A percentile compares a stretch with the other conserved stretches of the same genome.
phyloP scores from a whole-genome alignment of 2,888 invertebrate genomes.

The Gordius sp. region DNA sequence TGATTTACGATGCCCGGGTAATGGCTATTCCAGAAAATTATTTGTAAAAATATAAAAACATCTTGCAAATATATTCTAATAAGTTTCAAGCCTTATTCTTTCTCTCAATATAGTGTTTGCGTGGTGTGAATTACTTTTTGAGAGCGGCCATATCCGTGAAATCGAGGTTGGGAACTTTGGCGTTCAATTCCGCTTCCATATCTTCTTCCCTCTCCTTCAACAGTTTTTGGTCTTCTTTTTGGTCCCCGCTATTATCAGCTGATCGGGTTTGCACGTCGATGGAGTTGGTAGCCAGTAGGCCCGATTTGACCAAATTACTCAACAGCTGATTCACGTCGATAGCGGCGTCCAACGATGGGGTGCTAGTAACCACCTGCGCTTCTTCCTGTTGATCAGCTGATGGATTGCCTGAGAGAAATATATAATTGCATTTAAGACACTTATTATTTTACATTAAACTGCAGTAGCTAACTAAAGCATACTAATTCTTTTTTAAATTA shows the following conservation, averaged over 20 bases:
- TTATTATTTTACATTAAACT: no score
- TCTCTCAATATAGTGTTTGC: not conserved
- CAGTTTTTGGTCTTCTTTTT: not conserved
- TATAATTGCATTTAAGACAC: no score
- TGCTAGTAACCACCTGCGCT: no score
- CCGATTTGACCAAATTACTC: not conserved
- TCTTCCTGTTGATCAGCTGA: no score
- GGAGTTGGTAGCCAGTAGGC: not conserved
- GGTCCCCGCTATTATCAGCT: no score
- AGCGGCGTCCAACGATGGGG: no score
- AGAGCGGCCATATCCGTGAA: not conserved
- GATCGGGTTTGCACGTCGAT: no score
- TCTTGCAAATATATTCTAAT: no score
- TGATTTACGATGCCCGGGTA: constrained; percentile 43
- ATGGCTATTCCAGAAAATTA: not conserved
- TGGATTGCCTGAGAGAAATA: no score
- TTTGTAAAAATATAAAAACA: not conserved
- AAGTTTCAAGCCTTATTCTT: no score
- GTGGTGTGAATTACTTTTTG: constrained; percentile 1
- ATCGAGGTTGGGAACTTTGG: not conserved
- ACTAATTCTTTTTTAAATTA: no score
- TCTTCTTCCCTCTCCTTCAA: not conserved
- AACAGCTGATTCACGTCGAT: not conserved
- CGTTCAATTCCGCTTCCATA: not conserved
- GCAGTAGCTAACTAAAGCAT: no score